phyloP scores from a whole-genome alignment of 1,140 invertebrate genomes.

The Zaprionus africanus region DNA sequence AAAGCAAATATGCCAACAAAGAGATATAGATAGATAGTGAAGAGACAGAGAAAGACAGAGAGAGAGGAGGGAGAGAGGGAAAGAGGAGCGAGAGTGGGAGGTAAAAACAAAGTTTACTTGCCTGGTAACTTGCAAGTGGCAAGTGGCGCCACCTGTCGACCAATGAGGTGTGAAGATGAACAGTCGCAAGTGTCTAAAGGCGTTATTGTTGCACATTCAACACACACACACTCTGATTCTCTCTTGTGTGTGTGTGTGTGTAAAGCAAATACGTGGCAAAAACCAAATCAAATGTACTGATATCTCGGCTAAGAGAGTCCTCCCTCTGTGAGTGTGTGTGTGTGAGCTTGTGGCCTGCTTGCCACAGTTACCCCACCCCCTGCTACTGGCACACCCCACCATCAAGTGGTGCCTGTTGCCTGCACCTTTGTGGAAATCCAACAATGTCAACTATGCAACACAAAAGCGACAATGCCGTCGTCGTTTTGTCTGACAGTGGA shows the following conservation, averaged over 20 bases:
- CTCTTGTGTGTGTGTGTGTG: conserved; percentile 21
- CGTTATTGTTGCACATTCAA: conserved; percentile 60
- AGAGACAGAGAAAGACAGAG: conserved; percentile 5
- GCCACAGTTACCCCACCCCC: conserved; percentile 2
- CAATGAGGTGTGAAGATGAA: conserved; percentile 82
- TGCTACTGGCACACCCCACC: neutral
- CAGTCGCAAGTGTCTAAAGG: conserved; percentile 76
- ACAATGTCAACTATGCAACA: conserved; percentile 83
- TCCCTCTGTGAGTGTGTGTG: conserved; percentile 26
- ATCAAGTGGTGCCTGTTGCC: conserved; percentile 47
- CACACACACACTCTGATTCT: conserved; percentile 22
- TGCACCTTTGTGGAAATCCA: conserved; percentile 78
- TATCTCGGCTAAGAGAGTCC: conserved; percentile 18
- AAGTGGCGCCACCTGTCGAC: conserved; percentile 67
- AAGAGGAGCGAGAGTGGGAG: neutral
- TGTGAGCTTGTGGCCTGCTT: conserved; percentile 47
- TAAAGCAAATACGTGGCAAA: conserved; percentile 71
- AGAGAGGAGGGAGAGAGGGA: neutral
- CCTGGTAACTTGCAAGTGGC: conserved; percentile 50
- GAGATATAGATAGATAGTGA: conserved; percentile 28
- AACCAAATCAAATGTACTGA: conserved; percentile 78
- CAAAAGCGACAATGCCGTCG: conserved; percentile 78
- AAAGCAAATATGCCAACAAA: conserved; percentile 49
- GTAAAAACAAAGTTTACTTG: conserved; percentile 44
- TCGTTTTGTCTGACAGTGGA: conserved; percentile 70